Base-by-base conservation (phyloP, 2,797 vertebrate species). In the Arrhamphus sclerolepis region DNA sequence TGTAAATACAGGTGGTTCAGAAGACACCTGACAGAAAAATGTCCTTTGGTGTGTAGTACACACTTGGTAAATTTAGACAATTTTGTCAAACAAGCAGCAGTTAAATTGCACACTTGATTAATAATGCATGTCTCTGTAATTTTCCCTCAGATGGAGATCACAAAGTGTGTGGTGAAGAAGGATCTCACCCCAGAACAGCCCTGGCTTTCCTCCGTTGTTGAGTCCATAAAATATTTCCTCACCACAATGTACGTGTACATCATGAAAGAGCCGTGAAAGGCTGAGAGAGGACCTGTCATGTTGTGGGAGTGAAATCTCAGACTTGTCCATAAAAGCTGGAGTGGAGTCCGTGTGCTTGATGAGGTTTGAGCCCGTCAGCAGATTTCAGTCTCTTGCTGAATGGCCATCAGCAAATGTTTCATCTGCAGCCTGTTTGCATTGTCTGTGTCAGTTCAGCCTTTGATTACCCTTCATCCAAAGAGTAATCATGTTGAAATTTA, bases 161-260 rank as follows among this genome's bases (percentile, higher is more conserved):
- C 91, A 2, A 96, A 96, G 68, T 98, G 97, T 4, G 96, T 99
- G 81, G 94, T 95, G 80, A 96, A 92, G 73, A 91, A 89, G 1
- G 94, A 98, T 44, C 87, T 93, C 7, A 84, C 72, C 47, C 89
- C 93, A 26, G 92, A 91, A 26, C 87, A 94, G 17, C 92, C 94
- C 81, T 98, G 96, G 97, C 86, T 98, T 0, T 91, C 94, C 44
- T 92, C 95, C 0, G 75, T 87, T 1, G 41, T 95, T 5, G 94
- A 94, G 67, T 94, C 94, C 62, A 89, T 96, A 20, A 96, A 95
- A 22, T 96, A 96, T 74, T 93, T 96, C 82, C 89, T 98, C 68
- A 97, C 96, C 56, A 92, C 95, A 0, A 58, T 95, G 57, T 95
- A 98, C 82, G 94, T 98, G 20, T 90, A 95, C 81, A 72, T 98